Percentiles rank a stretch among this genome's conserved stretches.
Conservation (phyloP, 92 coral and sea anemone genomes). For the Anthopleura xanthogrammica region DNA sequence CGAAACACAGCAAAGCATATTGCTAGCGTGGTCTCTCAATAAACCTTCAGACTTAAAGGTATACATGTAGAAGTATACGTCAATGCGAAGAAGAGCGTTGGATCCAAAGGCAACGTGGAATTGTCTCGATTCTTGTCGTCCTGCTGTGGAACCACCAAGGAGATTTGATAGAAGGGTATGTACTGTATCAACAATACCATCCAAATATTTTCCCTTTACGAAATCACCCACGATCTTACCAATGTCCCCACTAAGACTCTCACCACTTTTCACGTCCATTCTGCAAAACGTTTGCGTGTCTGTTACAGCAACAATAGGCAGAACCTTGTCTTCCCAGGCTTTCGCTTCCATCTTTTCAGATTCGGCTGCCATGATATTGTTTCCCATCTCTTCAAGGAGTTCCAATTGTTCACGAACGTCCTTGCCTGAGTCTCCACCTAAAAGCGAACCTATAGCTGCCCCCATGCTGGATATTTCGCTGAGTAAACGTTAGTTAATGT, state of each 20-base stretch:
- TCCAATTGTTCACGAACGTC: conserved; percentile 4
- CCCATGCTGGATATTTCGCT: not conserved
- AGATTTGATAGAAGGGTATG: conserved; percentile 12
- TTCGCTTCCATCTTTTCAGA: conserved; percentile 33
- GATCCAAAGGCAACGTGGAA: conserved; percentile 31
- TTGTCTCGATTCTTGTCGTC: conserved; percentile 8
- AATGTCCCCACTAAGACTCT: not conserved
- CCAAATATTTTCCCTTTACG: conserved; percentile 23
- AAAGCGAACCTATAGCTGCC: not conserved
- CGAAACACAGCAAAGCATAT: conserved; percentile 34
- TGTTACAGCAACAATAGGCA: conserved; percentile 44
- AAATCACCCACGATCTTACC: not conserved
- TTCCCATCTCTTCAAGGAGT: conserved; percentile 9
- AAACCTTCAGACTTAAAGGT: conserved; percentile 23
- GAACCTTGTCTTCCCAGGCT: conserved; percentile 40
- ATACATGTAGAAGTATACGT: conserved; percentile 40
- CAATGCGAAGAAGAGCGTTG: conserved; percentile 42
- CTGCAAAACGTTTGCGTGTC: conserved; percentile 11
- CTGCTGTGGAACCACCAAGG: conserved; percentile 29
- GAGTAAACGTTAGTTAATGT: too few relatives aligned
- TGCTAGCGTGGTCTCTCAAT: conserved; percentile 17
- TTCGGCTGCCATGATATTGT: not conserved
- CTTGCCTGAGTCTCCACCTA: not conserved
- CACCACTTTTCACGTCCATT: not conserved
- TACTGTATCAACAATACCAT: conserved; percentile 19